Evolutionary conservation across 2,888 invertebrate genomes (phyloP).

Genomic region (Perizoma flavofasciatum): DNA sequence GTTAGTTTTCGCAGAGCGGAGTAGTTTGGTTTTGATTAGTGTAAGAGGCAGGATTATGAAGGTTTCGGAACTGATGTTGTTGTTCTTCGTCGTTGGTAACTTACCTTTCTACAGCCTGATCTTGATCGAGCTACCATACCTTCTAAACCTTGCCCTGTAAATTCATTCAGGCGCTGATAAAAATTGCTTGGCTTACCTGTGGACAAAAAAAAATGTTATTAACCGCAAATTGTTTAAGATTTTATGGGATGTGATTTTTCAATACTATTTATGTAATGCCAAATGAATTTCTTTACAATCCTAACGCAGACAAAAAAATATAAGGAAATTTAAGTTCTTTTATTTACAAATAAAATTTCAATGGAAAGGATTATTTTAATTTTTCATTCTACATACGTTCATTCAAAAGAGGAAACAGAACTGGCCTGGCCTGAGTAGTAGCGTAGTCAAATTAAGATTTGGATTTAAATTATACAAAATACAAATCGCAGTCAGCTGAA

Average conservation of each 20-base stretch:
- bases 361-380: too few species aligned
- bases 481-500: neutral
- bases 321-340: too few species aligned
- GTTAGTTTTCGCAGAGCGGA: constrained; percentile 4
- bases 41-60: neutral
- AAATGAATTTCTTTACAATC: too few species aligned
- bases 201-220: constrained; percentile 11
- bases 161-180: constrained; percentile 4
- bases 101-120: neutral
- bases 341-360: too few species aligned
- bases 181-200: constrained; percentile 10
- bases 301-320: too few species aligned
- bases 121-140: constrained; percentile 3
- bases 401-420: too few species aligned
- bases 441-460: too few species aligned
- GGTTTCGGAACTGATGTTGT: neutral
- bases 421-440: too few species aligned
- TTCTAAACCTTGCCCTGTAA: constrained; percentile 5
- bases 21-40: constrained; percentile 3
- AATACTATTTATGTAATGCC: too few species aligned
- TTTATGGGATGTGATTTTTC: neutral
- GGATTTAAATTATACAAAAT: neutral
- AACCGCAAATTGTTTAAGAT: neutral
- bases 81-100: too few species aligned
- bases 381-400: too few species aligned